Conservation (phyloP, 2,797 vertebrate genomes). For the Megalops cyprinoides region DNA sequence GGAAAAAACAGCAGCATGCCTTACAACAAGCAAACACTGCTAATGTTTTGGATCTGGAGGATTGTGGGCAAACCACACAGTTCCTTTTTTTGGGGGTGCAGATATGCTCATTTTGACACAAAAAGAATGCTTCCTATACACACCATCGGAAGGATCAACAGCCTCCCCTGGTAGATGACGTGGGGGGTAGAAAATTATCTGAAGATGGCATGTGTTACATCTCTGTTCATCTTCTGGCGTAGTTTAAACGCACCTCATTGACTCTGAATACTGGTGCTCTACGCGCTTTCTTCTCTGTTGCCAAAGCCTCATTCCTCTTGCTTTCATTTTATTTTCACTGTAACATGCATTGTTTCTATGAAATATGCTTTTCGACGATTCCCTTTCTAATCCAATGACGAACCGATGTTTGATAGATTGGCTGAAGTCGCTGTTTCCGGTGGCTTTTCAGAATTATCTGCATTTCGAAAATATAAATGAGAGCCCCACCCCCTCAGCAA, state of each 20-base stretch:
- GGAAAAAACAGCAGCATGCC: neutral
- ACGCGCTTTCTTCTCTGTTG: neutral
- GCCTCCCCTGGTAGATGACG: neutral
- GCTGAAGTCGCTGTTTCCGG: neutral
- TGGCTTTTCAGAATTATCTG: neutral
- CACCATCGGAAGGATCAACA: neutral
- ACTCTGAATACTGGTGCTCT: neutral
- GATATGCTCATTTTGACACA: neutral
- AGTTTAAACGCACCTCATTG: neutral
- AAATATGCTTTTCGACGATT: neutral
- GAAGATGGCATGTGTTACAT: neutral
- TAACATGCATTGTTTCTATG: neutral
- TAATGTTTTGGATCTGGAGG: neutral
- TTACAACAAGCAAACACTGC: neutral
- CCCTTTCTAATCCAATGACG: too few species aligned
- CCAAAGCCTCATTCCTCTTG: neutral
- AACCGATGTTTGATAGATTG: neutral
- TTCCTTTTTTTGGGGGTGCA: neutral
- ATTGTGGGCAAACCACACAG: neutral
- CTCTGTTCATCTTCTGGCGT: neutral
- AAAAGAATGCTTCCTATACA: neutral
- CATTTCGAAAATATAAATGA: neutral
- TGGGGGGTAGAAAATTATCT: neutral
- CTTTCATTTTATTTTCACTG: neutral
- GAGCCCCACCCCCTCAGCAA: conserved; percentile 45